Percentiles rank a stretch among this genome's conserved stretches.
Conservation (phyloP, 53 echinoderm and acorn worm genomes). For the Paracentrotus lividus region DNA sequence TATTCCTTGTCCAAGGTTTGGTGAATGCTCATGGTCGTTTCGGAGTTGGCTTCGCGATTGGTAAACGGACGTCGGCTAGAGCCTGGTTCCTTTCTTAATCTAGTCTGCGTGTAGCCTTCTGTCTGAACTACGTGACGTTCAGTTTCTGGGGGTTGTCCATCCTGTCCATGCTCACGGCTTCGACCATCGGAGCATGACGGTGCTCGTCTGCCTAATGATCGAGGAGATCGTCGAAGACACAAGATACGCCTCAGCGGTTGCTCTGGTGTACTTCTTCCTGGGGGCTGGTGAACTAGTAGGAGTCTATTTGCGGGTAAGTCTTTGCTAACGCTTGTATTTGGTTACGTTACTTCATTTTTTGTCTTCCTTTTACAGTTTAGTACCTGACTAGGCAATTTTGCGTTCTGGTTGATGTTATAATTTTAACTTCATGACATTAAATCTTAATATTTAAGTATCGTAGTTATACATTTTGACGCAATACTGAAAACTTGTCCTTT, state of each 20-base stretch:
- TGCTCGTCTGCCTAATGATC: constrained; percentile 6
- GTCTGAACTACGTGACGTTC: background rate
- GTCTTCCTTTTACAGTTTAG: too few species aligned
- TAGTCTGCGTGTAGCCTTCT: background rate
- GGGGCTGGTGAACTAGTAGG: background rate
- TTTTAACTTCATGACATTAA: background rate
- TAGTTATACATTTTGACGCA: too few species aligned
- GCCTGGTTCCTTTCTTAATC: background rate
- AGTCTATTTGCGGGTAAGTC: background rate
- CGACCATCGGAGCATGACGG: background rate
- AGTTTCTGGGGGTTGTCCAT: background rate
- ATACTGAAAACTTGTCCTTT: too few species aligned
- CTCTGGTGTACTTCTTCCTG: background rate
- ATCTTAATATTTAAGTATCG: too few species aligned
- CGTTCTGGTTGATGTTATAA: background rate
- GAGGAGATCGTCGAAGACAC: constrained; percentile 2
- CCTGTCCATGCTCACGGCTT: background rate
- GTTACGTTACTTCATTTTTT: too few species aligned
- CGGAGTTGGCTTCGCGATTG: background rate
- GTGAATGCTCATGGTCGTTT: background rate
- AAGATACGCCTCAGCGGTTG: background rate
- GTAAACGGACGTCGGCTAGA: background rate
- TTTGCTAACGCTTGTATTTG: too few species aligned
- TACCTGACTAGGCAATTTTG: too few species aligned
- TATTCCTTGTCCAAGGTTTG: background rate